phyloP scores from a whole-genome alignment of 2,113 vertebrate species.

The Oxygymnocypris stewartii region DNA sequence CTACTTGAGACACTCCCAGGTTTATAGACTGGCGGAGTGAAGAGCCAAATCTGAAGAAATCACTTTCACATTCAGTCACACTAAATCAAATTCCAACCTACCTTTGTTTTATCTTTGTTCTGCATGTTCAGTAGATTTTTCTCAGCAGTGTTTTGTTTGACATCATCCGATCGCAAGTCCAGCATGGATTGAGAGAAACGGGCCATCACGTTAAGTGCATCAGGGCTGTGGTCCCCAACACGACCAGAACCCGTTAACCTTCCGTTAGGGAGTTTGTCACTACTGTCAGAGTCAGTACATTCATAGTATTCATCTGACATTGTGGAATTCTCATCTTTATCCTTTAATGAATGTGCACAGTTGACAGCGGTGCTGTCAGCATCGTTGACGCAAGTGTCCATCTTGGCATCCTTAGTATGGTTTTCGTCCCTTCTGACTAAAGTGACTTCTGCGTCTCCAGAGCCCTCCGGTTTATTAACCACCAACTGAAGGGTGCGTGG shows the following conservation, averaged over 20 bases:
- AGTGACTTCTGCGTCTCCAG: slow-evolving; percentile 59
- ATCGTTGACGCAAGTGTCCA: slow-evolving; percentile 59
- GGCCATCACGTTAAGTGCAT: slow-evolving; percentile 76
- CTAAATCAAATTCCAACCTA: slow-evolving; percentile 47
- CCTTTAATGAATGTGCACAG: slow-evolving; percentile 60
- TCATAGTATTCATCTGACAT: slow-evolving; percentile 87
- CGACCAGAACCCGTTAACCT: slow-evolving; percentile 60
- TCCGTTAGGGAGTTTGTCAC: slow-evolving; percentile 59
- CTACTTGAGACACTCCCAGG: slow-evolving; percentile 56
- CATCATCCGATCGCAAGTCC: slow-evolving; percentile 65
- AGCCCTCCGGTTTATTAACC: slow-evolving; percentile 51
- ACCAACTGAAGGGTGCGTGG: slow-evolving; percentile 82
- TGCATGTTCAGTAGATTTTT: slow-evolving; percentile 58
- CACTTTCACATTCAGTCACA: slow-evolving; percentile 33
- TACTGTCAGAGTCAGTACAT: slow-evolving; percentile 52
- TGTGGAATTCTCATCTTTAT: slow-evolving; percentile 79
- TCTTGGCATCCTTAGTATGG: slow-evolving; percentile 7
- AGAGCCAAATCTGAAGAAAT: slow-evolving; percentile 24
- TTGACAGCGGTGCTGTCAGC: slow-evolving; percentile 69
- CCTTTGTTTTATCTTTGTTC: slow-evolving; percentile 67
- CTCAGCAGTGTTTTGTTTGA: slow-evolving; percentile 61
- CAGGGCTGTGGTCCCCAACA: slow-evolving; percentile 40
- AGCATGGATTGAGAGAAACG: slow-evolving; percentile 80
- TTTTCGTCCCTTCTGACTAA: slow-evolving; percentile 59
- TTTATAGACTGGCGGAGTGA: slow-evolving; percentile 6